These are phyloP conservation scores for Drosophila greeni DNA, from an alignment of 2,888 invertebrate genomes.

Conservation along the genomic window DNA sequence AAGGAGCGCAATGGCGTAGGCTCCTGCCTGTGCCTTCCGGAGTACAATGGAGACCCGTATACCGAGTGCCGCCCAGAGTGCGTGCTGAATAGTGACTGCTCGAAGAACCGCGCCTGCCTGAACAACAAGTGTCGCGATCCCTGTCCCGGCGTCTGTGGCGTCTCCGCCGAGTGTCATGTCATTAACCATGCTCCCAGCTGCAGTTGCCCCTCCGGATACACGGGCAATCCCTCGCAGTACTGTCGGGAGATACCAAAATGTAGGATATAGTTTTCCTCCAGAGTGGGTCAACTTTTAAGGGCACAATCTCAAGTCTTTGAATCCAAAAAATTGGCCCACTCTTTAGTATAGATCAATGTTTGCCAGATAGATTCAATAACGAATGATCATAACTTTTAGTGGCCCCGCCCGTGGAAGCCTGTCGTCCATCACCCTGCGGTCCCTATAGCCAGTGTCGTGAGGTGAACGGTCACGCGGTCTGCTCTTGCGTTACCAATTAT, in stretches of 20 bases:
- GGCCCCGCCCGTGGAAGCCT: slow-evolving; percentile 80
- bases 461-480: slow-evolving; percentile 86
- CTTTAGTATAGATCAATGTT: background rate
- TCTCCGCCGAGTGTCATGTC: slow-evolving; percentile 88
- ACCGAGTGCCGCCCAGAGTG: slow-evolving; percentile 92
- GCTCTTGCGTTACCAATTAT: slow-evolving; percentile 87
- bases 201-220: slow-evolving; percentile 87
- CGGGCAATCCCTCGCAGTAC: slow-evolving; percentile 85
- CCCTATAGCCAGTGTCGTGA: slow-evolving; percentile 87
- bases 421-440: slow-evolving; percentile 87
- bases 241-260: slow-evolving; percentile 81
- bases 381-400: slow-evolving; percentile 47
- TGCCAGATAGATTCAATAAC: background rate
- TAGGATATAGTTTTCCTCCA: slow-evolving; percentile 71
- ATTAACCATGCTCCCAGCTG: slow-evolving; percentile 91
- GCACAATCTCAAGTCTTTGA: too few relatives aligned
- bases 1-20: slow-evolving; percentile 90
- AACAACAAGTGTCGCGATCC: slow-evolving; percentile 92
- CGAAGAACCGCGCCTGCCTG: slow-evolving; percentile 86
- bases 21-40: slow-evolving; percentile 88
- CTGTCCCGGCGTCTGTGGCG: slow-evolving; percentile 89
- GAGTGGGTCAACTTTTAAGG: slow-evolving; percentile 12
- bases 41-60: slow-evolving; percentile 93
- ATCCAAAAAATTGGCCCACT: slow-evolving; percentile 5
- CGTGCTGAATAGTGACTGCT: slow-evolving; percentile 89